phyloP scores from a whole-genome alignment of 1,140 invertebrate genomes.

The Hormaphis cornu region DNA sequence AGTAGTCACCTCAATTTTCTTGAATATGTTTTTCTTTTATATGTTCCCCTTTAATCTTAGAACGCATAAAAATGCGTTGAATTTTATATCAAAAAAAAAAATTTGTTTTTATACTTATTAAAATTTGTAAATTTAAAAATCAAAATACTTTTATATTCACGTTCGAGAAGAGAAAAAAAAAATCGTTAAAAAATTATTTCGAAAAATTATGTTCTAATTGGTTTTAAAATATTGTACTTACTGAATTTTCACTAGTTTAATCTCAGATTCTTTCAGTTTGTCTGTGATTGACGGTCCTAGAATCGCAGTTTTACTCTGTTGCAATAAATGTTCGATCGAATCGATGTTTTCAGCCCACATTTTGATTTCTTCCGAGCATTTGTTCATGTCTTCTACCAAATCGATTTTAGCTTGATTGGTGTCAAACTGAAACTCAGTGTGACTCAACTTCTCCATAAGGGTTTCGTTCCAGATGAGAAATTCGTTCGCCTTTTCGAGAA shows the following conservation, averaged over 20 bases:
- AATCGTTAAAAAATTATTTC: no score
- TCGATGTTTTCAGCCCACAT: slow-evolving; percentile 59
- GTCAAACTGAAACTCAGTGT: slow-evolving; percentile 69
- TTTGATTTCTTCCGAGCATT: slow-evolving; percentile 46
- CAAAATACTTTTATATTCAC: no score
- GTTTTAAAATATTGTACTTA: slow-evolving; percentile 37
- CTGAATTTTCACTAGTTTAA: background rate
- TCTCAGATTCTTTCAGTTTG: background rate
- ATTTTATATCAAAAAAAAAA: no score
- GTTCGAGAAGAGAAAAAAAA: no score
- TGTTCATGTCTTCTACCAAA: slow-evolving; percentile 51
- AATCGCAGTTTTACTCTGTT: slow-evolving; percentile 47
- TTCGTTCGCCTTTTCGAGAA: slow-evolving; percentile 73
- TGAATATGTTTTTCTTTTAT: no score
- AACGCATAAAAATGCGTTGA: no score
- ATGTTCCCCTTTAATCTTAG: no score
- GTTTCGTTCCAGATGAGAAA: slow-evolving; percentile 72
- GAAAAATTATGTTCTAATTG: no score
- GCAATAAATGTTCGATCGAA: slow-evolving; percentile 57
- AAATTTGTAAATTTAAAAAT: no score
- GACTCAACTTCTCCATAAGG: slow-evolving; percentile 65
- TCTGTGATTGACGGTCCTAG: slow-evolving; percentile 46
- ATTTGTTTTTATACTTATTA: no score
- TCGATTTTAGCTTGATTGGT: slow-evolving; percentile 58
- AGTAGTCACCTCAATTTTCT: no score